Evolutionary conservation across 2,113 vertebrate genomes (phyloP), one percentile per base, ranked within the genome.

Genomic region (Abramis brama): DNA sequence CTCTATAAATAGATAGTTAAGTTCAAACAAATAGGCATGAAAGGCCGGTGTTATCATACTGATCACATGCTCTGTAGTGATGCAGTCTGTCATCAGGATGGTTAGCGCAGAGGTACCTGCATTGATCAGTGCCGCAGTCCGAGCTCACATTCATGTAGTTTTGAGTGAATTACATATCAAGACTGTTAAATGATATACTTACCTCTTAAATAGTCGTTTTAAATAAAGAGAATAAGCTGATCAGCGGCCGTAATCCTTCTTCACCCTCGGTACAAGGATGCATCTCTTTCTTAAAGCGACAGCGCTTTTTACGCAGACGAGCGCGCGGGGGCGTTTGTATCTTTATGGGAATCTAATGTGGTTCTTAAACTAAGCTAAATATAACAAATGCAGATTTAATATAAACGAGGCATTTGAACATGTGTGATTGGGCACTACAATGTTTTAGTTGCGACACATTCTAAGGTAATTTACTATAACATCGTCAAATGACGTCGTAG

Each of bases 211-310:
- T 66, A 27, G 2, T 70, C 19, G 68, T 36, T 70, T 70, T 70
- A 68, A 70, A 27, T 8, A 79, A 43, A 47, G 36, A 52, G 13
- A 82, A 82, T 30, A 70, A 50, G 19, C 64, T 70, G 17, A 21
- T 82, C 62, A 70, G 17, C 27, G 62, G 25, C 30, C 17, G 64
- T 82, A 82, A 82, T 82, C 80, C 75, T 50, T 52, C 80, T 52
- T 23, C 62, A 4, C 5, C 27, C 27, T 68, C 19, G 17, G 25
- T 36, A n/a, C 25, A 33, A 13, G 62, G 79, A 68, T n/a, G 62
- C 55, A 82, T 70, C 45, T 21, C 9, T 82, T 50, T 82, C 80
- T 82, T 82, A 70, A 82, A 82, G 80, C 10, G 45, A 82, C 64
- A 82, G 64, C 7, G 23, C 57, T 15, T 10, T 77, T 77, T 33